Conservation (phyloP, 2,797 vertebrate genomes). For the Hippoglossus hippoglossus region DNA sequence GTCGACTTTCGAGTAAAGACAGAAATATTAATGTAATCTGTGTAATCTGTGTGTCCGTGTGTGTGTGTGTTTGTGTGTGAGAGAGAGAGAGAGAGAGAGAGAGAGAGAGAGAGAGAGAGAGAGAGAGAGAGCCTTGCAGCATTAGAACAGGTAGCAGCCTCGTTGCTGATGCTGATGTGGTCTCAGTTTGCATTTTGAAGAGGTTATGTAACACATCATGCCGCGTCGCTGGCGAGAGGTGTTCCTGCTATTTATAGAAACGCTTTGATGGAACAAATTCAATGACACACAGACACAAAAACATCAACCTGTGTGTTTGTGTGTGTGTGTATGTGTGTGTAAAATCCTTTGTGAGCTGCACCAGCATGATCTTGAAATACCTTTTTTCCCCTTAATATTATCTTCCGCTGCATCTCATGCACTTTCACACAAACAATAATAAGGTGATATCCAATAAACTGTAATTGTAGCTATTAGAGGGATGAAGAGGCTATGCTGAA, state of each 20-base stretch:
- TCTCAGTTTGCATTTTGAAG: slow-evolving; percentile 56
- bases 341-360: not conserved
- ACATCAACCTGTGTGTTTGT: slow-evolving; percentile 51
- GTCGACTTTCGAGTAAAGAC: slow-evolving; percentile 57
- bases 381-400: not conserved
- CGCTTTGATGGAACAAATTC: slow-evolving; percentile 65
- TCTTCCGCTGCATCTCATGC: not conserved
- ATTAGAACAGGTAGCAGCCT: slow-evolving; percentile 66
- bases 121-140: slow-evolving; percentile 39
- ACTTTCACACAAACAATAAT: slow-evolving; percentile 1
- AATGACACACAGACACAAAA: slow-evolving; percentile 76
- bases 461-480: slow-evolving; percentile 20
- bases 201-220: slow-evolving; percentile 76
- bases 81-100: not conserved
- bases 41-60: slow-evolving; percentile 49
- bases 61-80: slow-evolving; percentile 13
- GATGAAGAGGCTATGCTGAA: slow-evolving; percentile 25
- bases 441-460: slow-evolving; percentile 12
- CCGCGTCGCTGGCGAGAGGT: slow-evolving; percentile 52
- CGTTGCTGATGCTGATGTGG: slow-evolving; percentile 63
- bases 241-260: slow-evolving; percentile 74
- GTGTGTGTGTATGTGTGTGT: slow-evolving; percentile 5
- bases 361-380: not conserved
- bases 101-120: not conserved
- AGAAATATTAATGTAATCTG: slow-evolving; percentile 34